Evolutionary conservation across 2,888 invertebrate species (phyloP).

Genomic region (Cataglyphis cursor): DNA sequence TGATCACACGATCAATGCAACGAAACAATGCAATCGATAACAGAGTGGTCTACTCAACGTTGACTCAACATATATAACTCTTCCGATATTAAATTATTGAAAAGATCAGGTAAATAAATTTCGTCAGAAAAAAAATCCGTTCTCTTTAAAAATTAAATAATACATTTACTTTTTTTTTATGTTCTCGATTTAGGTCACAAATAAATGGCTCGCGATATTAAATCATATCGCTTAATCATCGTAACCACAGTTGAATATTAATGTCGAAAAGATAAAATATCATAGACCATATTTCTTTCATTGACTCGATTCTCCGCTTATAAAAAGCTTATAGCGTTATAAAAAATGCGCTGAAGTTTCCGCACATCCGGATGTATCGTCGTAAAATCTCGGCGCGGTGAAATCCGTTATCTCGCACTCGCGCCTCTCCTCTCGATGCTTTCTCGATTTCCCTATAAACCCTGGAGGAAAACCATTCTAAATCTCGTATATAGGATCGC

Average conservation of each 20-base stretch:
- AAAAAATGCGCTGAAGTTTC: constrained; percentile 31
- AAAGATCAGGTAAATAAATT: constrained; percentile 10
- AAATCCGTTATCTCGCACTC: constrained; percentile 48
- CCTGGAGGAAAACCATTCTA: constrained; percentile 38
- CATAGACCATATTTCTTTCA: neutral
- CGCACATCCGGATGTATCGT: constrained; percentile 23
- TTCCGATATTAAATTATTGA: constrained; percentile 3
- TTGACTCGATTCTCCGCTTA: neutral
- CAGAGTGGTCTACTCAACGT: constrained; percentile 25
- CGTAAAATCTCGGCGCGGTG: constrained; percentile 38
- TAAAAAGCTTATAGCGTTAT: constrained; percentile 27
- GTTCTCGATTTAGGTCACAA: neutral
- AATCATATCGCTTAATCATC: constrained; percentile 13
- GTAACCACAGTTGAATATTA: constrained; percentile 16
- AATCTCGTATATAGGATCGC: constrained; percentile 37
- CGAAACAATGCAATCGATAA: constrained; percentile 65
- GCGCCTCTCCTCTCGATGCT: constrained; percentile 44
- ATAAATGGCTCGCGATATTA: constrained; percentile 13
- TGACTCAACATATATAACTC: constrained; percentile 12
- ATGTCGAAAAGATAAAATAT: constrained; percentile 7
- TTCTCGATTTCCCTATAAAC: constrained; percentile 56
- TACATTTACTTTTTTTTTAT: neutral
- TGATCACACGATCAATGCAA: constrained; percentile 71
- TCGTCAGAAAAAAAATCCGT: constrained; percentile 1
- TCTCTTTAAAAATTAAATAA: constrained; percentile 14